phyloP scores from a whole-genome alignment of 2,888 invertebrate species.

The Cosmia trapezina region DNA sequence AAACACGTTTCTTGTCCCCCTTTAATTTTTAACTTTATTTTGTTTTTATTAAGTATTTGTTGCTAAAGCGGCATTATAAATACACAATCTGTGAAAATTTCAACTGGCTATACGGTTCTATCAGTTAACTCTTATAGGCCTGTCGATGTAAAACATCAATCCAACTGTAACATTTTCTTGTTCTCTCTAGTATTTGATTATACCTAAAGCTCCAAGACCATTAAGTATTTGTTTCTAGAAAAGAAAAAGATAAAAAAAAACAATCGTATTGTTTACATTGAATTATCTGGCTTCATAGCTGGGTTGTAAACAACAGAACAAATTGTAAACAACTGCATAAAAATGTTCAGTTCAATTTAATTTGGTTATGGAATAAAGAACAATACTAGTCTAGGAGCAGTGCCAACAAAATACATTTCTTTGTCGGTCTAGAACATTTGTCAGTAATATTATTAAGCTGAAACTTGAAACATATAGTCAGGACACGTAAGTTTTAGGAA shows the following conservation, averaged over 20 bases:
- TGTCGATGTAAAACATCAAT: no score
- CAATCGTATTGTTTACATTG: neutral
- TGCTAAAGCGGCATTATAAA: no score
- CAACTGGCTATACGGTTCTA: no score
- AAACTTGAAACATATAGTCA: conserved; percentile 1
- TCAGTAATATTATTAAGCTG: conserved; percentile 24
- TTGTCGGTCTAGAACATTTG: neutral
- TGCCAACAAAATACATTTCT: neutral
- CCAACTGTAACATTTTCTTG: neutral
- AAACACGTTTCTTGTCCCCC: no score
- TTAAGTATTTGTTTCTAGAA: neutral
- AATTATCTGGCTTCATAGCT: neutral
- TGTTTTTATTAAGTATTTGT: no score
- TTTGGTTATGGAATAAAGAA: neutral
- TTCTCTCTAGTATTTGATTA: neutral
- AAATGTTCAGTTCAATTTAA: neutral
- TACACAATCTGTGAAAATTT: no score
- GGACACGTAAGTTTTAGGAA: conserved; percentile 17
- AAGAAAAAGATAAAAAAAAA: neutral
- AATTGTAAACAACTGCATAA: conserved; percentile 1
- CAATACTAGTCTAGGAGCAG: neutral
- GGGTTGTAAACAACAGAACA: conserved; percentile 3
- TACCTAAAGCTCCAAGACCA: neutral
- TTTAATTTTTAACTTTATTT: no score
- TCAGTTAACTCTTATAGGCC: no score